A percentile compares a stretch with the other conserved stretches of the same genome.
Conservation (phyloP, 2,888 invertebrate genomes). For the Melanchra persicariae region DNA sequence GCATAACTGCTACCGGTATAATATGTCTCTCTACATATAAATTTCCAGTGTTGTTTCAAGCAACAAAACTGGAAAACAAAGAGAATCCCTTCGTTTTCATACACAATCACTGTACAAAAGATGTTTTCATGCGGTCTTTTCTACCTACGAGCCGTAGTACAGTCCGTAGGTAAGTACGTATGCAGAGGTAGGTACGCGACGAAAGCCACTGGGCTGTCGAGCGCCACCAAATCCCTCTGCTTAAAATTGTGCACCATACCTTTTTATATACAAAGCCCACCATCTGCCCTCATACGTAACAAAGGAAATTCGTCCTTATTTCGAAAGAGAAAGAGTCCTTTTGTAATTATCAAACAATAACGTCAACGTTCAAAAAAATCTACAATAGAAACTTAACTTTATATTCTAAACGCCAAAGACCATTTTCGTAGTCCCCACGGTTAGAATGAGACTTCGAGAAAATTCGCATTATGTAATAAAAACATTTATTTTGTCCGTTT, state of each 20-base stretch:
- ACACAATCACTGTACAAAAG: constrained; percentile 32
- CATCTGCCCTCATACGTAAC: constrained; percentile 71
- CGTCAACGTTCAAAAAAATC: constrained; percentile 58
- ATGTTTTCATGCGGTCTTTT: constrained; percentile 28
- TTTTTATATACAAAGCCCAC: constrained; percentile 85
- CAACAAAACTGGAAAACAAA: constrained; percentile 9
- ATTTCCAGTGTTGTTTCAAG: constrained; percentile 10
- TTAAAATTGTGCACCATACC: constrained; percentile 89
- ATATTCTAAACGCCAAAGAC: constrained; percentile 64
- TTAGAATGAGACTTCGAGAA: constrained; percentile 86
- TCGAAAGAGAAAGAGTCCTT: constrained; percentile 58
- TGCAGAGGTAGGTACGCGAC: constrained; percentile 68
- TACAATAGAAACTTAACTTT: constrained; percentile 71
- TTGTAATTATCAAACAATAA: constrained; percentile 63
- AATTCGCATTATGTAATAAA: constrained; percentile 90
- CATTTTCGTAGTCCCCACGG: constrained; percentile 60
- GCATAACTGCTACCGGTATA: neutral
- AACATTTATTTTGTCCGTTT: constrained; percentile 90
- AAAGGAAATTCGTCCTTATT: constrained; percentile 72
- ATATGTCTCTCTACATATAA: neutral
- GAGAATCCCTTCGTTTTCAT: neutral
- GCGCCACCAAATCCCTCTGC: constrained; percentile 87
- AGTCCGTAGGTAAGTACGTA: constrained; percentile 60
- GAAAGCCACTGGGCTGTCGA: constrained; percentile 76
- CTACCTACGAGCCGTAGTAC: constrained; percentile 24